These are phyloP conservation scores for Eurois occulta DNA, from an alignment of 2,888 invertebrate genomes.

Conservation along the genomic window DNA sequence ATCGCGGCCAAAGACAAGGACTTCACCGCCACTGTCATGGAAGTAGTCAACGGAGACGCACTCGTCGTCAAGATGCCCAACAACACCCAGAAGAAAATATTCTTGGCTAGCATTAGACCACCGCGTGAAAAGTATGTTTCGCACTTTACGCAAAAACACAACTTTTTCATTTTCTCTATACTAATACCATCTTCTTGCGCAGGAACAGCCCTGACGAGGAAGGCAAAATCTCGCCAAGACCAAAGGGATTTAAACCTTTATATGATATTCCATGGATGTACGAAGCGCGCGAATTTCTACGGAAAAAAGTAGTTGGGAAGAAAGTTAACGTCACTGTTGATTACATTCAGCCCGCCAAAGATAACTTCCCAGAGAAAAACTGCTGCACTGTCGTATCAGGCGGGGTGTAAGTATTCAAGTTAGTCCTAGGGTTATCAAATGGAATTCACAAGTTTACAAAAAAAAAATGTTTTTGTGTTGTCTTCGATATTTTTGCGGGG, in stretches of 20 bases:
- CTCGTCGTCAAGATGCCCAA: conserved; percentile 95
- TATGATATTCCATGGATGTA: conserved; percentile 99
- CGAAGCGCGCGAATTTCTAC: conserved; percentile 98
- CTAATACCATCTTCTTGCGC: conserved; percentile 41
- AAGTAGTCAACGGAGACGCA: conserved; percentile 98
- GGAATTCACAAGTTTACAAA: too few relatives aligned
- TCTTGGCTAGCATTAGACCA: conserved; percentile 98
- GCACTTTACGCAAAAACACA: background rate
- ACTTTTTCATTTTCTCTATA: background rate
- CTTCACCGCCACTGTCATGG: conserved; percentile 95
- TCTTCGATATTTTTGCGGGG: too few relatives aligned
- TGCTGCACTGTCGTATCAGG: conserved; percentile 98
- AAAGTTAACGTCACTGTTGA: conserved; percentile 98
- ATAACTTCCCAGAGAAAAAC: conserved; percentile 98
- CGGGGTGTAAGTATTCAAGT: conserved; percentile 79
- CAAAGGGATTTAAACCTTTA: conserved; percentile 95
- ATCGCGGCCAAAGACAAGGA: conserved; percentile 95
- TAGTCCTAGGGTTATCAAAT: background rate
- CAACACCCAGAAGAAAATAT: conserved; percentile 96
- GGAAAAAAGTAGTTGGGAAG: conserved; percentile 98
- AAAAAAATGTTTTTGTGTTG: too few relatives aligned
- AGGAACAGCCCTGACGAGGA: conserved; percentile 91
- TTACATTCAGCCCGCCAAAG: conserved; percentile 98
- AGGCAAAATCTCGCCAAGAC: conserved; percentile 92
- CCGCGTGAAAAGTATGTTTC: conserved; percentile 93